phyloP scores from a whole-genome alignment of 2,113 vertebrate genomes.

The Syngnathoides biaculeatus region DNA sequence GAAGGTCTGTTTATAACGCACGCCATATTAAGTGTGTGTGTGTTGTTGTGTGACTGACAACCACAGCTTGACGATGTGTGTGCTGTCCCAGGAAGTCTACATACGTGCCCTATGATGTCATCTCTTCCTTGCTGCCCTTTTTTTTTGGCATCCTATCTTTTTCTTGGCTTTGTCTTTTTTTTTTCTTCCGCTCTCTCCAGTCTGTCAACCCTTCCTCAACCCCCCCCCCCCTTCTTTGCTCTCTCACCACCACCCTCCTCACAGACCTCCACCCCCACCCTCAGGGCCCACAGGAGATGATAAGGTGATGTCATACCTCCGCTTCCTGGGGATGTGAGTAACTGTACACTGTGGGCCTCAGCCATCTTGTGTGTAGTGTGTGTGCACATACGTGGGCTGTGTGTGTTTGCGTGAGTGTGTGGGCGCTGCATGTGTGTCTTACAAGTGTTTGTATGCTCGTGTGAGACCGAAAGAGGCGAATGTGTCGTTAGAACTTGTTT shows the following conservation, averaged over 20 bases:
- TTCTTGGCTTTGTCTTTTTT: conserved; percentile 2
- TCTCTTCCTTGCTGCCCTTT: neutral
- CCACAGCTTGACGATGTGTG: conserved; percentile 8
- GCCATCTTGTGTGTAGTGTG: conserved; percentile 12
- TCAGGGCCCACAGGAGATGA: conserved; percentile 55
- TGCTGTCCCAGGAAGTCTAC: conserved; percentile 10
- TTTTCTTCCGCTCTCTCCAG: conserved; percentile 6
- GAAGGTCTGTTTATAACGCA: conserved; percentile 24
- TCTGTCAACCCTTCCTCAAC: conserved; percentile 26
- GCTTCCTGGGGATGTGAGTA: conserved; percentile 68
- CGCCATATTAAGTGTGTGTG: conserved; percentile 15
- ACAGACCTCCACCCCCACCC: conserved; percentile 35
- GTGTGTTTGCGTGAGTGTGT: conserved; percentile 10
- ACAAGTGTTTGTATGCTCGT: conserved; percentile 1
- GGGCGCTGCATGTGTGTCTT: conserved; percentile 15
- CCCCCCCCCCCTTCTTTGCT: neutral
- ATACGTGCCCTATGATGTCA: conserved; percentile 8
- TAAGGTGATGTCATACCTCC: conserved; percentile 69
- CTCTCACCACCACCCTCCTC: neutral
- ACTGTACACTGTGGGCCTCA: conserved; percentile 63
- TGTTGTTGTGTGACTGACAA: conserved; percentile 15
- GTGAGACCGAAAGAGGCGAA: neutral
- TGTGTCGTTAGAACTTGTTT: neutral
- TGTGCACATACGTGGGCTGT: conserved; percentile 22
- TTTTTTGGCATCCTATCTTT: neutral